Evolutionary conservation across 2,888 invertebrate genomes (phyloP).

Genomic region (Crocallis elinguaria): DNA sequence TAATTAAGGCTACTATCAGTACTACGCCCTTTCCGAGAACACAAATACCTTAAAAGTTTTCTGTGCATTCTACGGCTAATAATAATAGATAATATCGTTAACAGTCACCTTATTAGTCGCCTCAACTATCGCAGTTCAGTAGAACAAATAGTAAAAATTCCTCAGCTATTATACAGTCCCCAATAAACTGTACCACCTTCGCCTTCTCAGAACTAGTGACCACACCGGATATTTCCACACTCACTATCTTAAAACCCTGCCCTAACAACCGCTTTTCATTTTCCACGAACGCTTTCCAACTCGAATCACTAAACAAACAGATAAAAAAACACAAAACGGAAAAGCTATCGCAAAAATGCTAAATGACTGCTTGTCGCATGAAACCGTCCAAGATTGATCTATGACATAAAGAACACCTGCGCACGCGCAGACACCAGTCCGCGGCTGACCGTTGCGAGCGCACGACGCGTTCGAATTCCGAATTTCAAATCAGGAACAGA

Average conservation of each 20-base stretch:
- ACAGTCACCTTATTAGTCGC: no score
- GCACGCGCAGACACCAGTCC: slow-evolving; percentile 50
- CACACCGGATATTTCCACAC: slow-evolving; percentile 23
- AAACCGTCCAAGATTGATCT: slow-evolving; percentile 61
- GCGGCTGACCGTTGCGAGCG: slow-evolving; percentile 36
- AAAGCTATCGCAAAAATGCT: slow-evolving; percentile 22
- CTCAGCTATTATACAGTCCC: no score
- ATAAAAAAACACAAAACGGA: slow-evolving; percentile 30
- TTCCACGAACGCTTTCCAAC: slow-evolving; percentile 33
- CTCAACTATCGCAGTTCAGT: no score
- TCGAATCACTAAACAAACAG: slow-evolving; percentile 30
- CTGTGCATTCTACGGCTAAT: no score
- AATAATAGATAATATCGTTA: no score
- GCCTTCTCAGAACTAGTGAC: slow-evolving; percentile 10
- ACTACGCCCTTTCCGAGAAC: no score
- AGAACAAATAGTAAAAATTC: no score
- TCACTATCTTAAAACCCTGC: slow-evolving; percentile 24
- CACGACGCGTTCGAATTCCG: slow-evolving; percentile 26
- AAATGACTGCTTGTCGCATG: slow-evolving; percentile 46
- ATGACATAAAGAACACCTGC: slow-evolving; percentile 62
- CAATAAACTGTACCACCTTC: neutral
- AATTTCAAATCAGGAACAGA: slow-evolving; percentile 19
- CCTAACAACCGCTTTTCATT: slow-evolving; percentile 22
- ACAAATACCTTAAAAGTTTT: no score
- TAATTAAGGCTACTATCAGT: no score